These are phyloP conservation scores for Geococcyx californianus DNA, from an alignment of 2,113 vertebrate genomes.

Conservation along the genomic window DNA sequence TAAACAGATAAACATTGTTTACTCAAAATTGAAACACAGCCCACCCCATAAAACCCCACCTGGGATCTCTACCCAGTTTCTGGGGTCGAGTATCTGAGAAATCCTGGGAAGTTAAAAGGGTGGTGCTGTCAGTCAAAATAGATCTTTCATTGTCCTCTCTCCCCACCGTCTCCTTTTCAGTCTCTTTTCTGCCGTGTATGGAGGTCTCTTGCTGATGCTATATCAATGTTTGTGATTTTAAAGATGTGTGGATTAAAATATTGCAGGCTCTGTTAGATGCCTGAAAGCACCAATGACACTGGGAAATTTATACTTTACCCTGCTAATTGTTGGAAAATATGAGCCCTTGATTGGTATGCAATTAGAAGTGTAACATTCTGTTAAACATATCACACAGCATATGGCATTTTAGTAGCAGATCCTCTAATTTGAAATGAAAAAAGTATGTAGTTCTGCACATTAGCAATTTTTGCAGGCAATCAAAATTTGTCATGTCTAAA, in stretches of 20 bases:
- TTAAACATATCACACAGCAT: conserved; percentile 68
- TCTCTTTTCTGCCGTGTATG: not conserved
- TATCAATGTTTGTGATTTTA: not conserved
- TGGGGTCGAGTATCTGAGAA: not conserved
- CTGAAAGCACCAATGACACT: not conserved
- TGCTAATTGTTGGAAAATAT: conserved; percentile 67
- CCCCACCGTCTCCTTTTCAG: not conserved
- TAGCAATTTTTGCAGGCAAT: conserved; percentile 17
- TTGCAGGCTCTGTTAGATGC: not conserved
- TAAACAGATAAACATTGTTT: not conserved
- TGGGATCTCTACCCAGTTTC: not conserved
- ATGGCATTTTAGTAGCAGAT: conserved; percentile 63
- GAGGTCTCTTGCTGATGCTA: not conserved
- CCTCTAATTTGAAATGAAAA: conserved; percentile 54
- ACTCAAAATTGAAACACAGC: not conserved
- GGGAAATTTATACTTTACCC: conserved; percentile 57
- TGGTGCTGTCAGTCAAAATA: not conserved
- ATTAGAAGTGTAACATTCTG: conserved; percentile 70
- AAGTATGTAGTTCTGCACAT: not conserved
- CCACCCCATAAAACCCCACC: not conserved
- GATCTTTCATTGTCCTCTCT: not conserved
- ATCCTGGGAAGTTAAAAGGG: not conserved
- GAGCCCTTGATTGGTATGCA: conserved; percentile 63
- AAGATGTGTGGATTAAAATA: conserved; percentile 23
- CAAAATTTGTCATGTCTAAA: conserved; percentile 28